A percentile compares a stretch with the other conserved stretches of the same genome.
Evolutionary conservation across 2,113 vertebrate species (phyloP).

Genomic region (Zootoca vivipara): DNA sequence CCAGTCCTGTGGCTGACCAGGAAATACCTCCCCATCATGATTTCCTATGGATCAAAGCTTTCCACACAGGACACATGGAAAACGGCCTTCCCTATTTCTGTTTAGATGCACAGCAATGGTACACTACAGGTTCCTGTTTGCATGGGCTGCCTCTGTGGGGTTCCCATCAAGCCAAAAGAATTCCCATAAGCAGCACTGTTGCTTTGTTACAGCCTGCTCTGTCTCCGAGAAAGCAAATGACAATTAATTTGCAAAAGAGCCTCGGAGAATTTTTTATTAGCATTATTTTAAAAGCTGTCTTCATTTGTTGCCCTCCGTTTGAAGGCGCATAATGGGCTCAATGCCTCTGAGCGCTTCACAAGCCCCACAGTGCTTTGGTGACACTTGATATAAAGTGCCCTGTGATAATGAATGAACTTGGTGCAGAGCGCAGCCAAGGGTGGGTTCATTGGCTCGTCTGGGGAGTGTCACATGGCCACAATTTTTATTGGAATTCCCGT

Average conservation of each 20-base stretch:
- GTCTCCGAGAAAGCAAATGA: neutral
- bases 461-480: neutral
- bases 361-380: neutral
- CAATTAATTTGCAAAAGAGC: neutral
- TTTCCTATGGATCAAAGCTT: neutral
- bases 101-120: too few relatives aligned
- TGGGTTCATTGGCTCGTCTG: neutral
- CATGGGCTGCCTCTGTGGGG: neutral
- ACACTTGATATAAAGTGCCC: neutral
- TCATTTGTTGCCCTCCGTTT: neutral
- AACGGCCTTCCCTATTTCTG: neutral
- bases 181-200: neutral
- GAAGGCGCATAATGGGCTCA: neutral
- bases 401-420: accelerated
- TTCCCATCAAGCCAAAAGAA: neutral
- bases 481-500: neutral
- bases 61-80: neutral
- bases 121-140: neutral
- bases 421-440: accelerated
- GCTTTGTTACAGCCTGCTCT: neutral
- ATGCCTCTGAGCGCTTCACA: neutral
- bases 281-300: neutral
- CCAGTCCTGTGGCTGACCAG: neutral
- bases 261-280: neutral
- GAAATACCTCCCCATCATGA: neutral